These are phyloP conservation scores for Empidonax alnorum DNA, from an alignment of 2,113 vertebrate genomes.

Conservation along the genomic window DNA sequence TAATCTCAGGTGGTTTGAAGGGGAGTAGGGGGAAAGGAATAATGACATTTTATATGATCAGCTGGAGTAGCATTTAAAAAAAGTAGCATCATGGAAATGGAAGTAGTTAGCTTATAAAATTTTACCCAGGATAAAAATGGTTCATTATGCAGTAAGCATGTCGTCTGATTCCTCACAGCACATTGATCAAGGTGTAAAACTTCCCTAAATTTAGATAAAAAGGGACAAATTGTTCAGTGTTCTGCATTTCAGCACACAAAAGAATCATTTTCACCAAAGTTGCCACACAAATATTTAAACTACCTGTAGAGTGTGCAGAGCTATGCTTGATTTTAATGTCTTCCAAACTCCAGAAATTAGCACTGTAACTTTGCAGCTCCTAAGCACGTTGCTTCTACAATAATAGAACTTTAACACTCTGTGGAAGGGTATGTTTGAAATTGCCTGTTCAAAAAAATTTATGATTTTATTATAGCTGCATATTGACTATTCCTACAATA, in stretches of 20 bases:
- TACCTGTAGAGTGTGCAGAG: neutral
- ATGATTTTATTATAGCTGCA: slow-evolving; percentile 81
- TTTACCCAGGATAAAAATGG: neutral
- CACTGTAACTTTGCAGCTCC: slow-evolving; percentile 54
- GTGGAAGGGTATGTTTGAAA: slow-evolving; percentile 73
- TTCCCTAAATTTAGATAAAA: neutral
- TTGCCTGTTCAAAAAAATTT: slow-evolving; percentile 83
- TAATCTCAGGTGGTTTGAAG: neutral
- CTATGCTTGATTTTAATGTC: neutral
- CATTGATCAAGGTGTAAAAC: neutral
- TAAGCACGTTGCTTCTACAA: slow-evolving; percentile 66
- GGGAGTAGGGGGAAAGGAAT: neutral
- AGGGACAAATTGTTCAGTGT: neutral
- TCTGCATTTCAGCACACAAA: neutral
- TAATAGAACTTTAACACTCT: slow-evolving; percentile 71
- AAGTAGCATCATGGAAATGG: neutral
- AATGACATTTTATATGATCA: neutral
- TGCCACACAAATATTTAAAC: slow-evolving; percentile 14
- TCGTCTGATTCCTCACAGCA: neutral
- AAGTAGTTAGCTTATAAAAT: neutral
- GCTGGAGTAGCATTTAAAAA: neutral
- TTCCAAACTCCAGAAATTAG: slow-evolving; percentile 56
- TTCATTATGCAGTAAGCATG: neutral
- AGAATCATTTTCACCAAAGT: neutral
- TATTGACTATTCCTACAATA: slow-evolving; percentile 80